A percentile compares a stretch with the other conserved stretches of the same genome.
Evolutionary conservation across 2,797 vertebrate species (phyloP).

Genomic region (Xiphorhynchus erythropygius): DNA sequence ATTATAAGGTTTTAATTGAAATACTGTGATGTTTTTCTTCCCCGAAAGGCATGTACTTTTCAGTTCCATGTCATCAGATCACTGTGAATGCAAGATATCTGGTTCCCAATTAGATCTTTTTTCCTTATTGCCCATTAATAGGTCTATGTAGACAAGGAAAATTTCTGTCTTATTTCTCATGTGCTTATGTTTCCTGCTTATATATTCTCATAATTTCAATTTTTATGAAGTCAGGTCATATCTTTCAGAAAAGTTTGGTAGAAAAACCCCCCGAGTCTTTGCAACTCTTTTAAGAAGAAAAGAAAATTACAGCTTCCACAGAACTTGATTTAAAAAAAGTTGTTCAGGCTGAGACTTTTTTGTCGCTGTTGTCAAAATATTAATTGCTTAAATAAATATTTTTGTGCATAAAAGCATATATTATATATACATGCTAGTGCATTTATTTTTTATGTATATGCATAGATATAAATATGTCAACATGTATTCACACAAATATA

Average conservation of each 20-base stretch:
- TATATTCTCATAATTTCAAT: neutral
- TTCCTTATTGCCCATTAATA: neutral
- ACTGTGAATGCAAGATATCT: neutral
- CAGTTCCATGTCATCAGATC: neutral
- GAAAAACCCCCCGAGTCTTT: neutral
- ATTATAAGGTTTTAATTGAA: neutral
- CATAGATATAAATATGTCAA: neutral
- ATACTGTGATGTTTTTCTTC: neutral
- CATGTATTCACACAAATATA: neutral
- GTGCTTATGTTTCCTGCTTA: neutral
- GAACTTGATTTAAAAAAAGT: neutral
- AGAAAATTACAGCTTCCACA: neutral
- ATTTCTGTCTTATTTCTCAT: neutral
- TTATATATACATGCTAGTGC: neutral
- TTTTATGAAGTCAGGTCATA: neutral
- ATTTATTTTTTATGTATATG: neutral
- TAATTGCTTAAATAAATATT: neutral
- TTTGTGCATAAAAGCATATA: neutral
- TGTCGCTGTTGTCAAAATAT: neutral
- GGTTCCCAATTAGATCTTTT: neutral
- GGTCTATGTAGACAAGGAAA: neutral
- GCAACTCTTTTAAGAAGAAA: neutral
- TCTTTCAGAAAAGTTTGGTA: neutral
- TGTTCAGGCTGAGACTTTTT: neutral
- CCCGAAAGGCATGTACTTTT: neutral